phyloP scores from a whole-genome alignment of 1,140 invertebrate genomes.

The Drosophila eugracilis region DNA sequence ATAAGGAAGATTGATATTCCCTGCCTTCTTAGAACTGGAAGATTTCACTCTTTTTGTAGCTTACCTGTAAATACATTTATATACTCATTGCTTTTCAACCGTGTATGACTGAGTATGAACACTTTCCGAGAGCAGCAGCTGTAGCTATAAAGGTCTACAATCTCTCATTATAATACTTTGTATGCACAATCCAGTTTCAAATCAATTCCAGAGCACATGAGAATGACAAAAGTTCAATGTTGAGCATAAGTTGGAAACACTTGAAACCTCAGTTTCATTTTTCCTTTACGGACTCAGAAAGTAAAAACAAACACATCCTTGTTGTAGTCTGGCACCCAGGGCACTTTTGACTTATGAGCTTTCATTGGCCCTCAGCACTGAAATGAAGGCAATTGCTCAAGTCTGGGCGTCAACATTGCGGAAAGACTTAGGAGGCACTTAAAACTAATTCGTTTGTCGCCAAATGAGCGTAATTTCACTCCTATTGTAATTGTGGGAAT shows the following conservation, averaged over 20 bases:
- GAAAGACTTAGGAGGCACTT: conserved; percentile 9
- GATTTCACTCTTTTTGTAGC: too few species aligned
- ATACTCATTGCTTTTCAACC: neutral
- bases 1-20: neutral
- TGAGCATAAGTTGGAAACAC: neutral
- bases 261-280: neutral
- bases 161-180: conserved; percentile 17
- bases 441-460: conserved; percentile 17
- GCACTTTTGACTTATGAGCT: conserved; percentile 41
- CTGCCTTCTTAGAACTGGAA: neutral
- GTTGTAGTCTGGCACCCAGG: conserved; percentile 19
- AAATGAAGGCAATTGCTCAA: conserved; percentile 34
- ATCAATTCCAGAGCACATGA: conserved; percentile 6
- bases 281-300: neutral
- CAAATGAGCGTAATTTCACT: conserved; percentile 25
- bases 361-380: conserved; percentile 4
- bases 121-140: conserved; percentile 2
- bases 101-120: conserved; percentile 6
- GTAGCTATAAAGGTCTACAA: neutral
- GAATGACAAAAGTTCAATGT: neutral
- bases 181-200: conserved; percentile 15
- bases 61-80: neutral
- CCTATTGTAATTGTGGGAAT: conserved; percentile 17
- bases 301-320: conserved; percentile 19
- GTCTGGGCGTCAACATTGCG: conserved; percentile 45